These are phyloP conservation scores for Neuroscelio doddi DNA, from an alignment of 2,888 invertebrate genomes.

Conservation along the genomic window DNA sequence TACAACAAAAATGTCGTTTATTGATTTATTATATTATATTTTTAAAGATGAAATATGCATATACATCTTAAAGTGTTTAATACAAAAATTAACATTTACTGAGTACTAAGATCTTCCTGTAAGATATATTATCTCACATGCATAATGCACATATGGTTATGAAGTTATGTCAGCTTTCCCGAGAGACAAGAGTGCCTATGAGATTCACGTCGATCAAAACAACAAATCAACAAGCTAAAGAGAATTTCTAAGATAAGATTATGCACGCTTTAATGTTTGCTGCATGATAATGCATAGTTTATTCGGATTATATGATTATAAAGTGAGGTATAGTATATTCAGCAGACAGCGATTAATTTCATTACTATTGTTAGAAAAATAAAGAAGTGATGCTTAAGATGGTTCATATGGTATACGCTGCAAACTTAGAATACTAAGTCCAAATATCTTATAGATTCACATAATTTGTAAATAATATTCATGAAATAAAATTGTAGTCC, in stretches of 20 bases:
- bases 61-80: too few species aligned
- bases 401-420: too few species aligned
- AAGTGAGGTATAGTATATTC: constrained; percentile 17
- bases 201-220: constrained; percentile 31
- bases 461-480: too few species aligned
- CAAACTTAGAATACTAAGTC: too few species aligned
- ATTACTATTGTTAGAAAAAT: background rate
- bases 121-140: constrained; percentile 1
- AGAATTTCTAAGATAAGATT: constrained; percentile 24
- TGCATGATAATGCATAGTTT: constrained; percentile 13
- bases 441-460: too few species aligned
- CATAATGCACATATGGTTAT: constrained; percentile 15
- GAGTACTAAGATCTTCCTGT: background rate
- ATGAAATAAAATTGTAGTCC: too few species aligned
- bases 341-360: background rate
- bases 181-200: constrained; percentile 17
- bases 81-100: constrained; percentile 1
- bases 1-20: too few species aligned
- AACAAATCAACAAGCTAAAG: constrained; percentile 29
- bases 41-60: too few species aligned
- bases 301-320: constrained; percentile 14
- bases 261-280: constrained; percentile 17
- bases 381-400: too few species aligned
- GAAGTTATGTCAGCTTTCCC: constrained; percentile 16
- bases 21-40: too few species aligned